Evolutionary conservation across 2,797 vertebrate species (phyloP), one percentile per base, ranked within the genome.

Genomic region (Bothrops alternatus): DNA sequence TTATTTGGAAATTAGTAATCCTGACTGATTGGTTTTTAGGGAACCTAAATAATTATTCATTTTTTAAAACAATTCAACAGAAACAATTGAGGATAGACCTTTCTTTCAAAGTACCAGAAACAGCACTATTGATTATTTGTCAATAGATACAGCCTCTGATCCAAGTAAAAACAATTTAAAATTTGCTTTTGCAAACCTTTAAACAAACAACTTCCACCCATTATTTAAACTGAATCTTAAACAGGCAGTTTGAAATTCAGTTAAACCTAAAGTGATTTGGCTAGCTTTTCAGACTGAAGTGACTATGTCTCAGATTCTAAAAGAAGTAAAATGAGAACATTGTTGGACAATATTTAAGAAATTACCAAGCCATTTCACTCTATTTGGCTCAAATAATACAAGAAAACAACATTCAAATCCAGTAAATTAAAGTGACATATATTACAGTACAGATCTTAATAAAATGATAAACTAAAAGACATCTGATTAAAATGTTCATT

Each of bases 351-450:
- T 55, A 50, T 50, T 58, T n/a, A 57, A 6, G 7, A 90, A 20
- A 82, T 1, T 42, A 26, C 16, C 32, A 92, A 85, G 4, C 20
- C 11, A 26, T 11, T 53, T 57, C 87, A 82, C 37, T 50, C 78
- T 82, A 26, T 57, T 78, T 93, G 53, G 88, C 7, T 90, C 16
- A 85, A 28, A 58, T 85, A 87, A 3, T 94, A 93, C 93, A 95
- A 95, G 93, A 89, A 88, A 92, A 57, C 73, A 90, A 86, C n/a
- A 90, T 0, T 28, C 87, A 87, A 86, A 65, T 28, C 20, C 87
- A 53, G 57, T 56, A 61, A 18, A 88, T 82, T 37, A 25, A 50
- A 57, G 90, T 86, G 28, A 82, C 7, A 89, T 89, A 92, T 57
- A 3, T 91, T 91, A 37, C 65, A 55, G 5, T 13, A 93, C 88